Percentiles rank a stretch among this genome's conserved stretches.
Evolutionary conservation across 2,113 vertebrate genomes (phyloP).

Genomic region (Colistium nudipinnis): DNA sequence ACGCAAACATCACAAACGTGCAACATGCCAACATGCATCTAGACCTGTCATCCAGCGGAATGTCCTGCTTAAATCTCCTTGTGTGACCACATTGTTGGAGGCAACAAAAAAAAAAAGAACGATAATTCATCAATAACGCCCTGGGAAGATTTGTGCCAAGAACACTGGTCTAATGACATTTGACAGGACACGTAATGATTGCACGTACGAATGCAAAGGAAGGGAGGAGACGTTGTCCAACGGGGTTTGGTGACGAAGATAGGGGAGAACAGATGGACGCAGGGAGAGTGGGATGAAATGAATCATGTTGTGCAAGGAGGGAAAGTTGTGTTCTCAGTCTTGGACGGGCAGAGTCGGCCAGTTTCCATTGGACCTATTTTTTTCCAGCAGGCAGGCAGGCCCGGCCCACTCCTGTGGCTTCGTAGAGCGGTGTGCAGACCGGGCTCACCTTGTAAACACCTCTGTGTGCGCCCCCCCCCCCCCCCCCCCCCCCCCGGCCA

Average conservation of each 20-base stretch:
- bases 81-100: no score
- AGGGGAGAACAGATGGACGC: slow-evolving; percentile 22
- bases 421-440: slow-evolving; percentile 42
- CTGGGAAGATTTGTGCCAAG: no score
- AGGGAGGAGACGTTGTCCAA: not conserved
- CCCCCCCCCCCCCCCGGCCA: no score
- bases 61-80: no score
- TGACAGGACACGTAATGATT: not conserved
- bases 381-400: slow-evolving; percentile 54
- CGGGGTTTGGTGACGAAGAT: not conserved
- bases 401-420: slow-evolving; percentile 50
- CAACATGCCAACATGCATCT: no score
- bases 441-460: slow-evolving; percentile 70
- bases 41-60: no score
- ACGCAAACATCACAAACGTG: not conserved
- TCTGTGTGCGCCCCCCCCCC: no score
- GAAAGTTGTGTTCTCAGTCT: slow-evolving; percentile 59
- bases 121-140: no score
- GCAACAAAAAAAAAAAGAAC: not conserved
- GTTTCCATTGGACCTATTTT: slow-evolving; percentile 66
- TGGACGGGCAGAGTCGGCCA: slow-evolving; percentile 9
- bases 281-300: slow-evolving; percentile 13
- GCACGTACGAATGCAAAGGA: not conserved
- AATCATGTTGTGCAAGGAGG: slow-evolving; percentile 33
- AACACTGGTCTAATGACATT: not conserved